Conservation (phyloP, 2,888 invertebrate genomes). For the Pseudanteris insignis region DNA sequence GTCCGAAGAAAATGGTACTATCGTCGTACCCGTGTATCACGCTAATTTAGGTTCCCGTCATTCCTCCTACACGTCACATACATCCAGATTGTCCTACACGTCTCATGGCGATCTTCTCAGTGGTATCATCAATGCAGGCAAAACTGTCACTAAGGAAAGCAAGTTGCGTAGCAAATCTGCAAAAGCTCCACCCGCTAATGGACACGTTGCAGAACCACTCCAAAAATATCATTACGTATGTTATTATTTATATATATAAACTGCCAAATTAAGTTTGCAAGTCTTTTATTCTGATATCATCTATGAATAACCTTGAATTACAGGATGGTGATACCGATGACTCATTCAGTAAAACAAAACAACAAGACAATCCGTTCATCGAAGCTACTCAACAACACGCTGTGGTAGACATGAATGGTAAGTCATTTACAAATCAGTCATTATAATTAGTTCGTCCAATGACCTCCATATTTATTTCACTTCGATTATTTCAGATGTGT, state of each 20-base stretch:
- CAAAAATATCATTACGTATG: constrained; percentile 75
- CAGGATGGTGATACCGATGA: constrained; percentile 86
- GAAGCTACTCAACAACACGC: constrained; percentile 85
- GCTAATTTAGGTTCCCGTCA: constrained; percentile 87
- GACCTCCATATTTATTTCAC: background rate
- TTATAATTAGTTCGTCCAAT: background rate
- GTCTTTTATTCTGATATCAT: too few species aligned
- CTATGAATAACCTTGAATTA: constrained; percentile 4
- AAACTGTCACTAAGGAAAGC: constrained; percentile 85
- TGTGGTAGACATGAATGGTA: constrained; percentile 94
- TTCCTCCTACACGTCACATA: constrained; percentile 95
- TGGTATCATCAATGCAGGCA: constrained; percentile 73
- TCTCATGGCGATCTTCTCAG: constrained; percentile 91
- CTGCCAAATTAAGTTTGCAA: too few species aligned
- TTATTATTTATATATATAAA: too few species aligned
- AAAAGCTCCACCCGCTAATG: constrained; percentile 69
- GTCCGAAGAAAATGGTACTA: constrained; percentile 97
- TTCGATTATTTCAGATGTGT: constrained; percentile 86
- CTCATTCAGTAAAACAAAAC: constrained; percentile 84
- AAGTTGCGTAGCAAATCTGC: constrained; percentile 80
- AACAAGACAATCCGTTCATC: constrained; percentile 91
- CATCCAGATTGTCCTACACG: constrained; percentile 91
- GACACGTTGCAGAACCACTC: constrained; percentile 72
- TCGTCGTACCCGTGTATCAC: constrained; percentile 91
- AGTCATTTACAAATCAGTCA: constrained; percentile 16